Conservation (phyloP, 2,888 invertebrate genomes). For the Trichopria drosophilae region DNA sequence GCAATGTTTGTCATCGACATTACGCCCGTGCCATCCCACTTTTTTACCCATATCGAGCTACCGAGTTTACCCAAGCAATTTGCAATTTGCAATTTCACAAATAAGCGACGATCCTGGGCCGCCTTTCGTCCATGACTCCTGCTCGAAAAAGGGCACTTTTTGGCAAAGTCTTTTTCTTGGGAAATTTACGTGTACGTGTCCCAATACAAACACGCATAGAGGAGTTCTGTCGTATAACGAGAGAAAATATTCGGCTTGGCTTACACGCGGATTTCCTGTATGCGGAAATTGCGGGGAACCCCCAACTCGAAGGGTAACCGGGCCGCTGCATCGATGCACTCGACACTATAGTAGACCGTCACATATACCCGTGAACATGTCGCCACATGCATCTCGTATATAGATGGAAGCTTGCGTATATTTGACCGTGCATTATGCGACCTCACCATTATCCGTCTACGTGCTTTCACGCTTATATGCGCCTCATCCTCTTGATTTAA, state of each 20-base stretch:
- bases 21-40: background rate
- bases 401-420: background rate
- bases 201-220: too few relatives aligned
- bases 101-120: too few relatives aligned
- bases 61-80: constrained; percentile 7
- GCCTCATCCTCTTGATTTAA: constrained; percentile 17
- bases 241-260: constrained; percentile 7
- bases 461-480: constrained; percentile 13
- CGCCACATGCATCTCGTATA: background rate
- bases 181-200: too few relatives aligned
- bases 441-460: constrained; percentile 27
- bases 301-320: constrained; percentile 6
- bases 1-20: too few relatives aligned
- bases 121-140: too few relatives aligned
- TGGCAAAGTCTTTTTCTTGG: too few relatives aligned
- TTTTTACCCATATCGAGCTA: constrained; percentile 4
- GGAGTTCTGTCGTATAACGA: background rate
- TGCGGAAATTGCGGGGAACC: constrained; percentile 34
- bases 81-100: too few relatives aligned
- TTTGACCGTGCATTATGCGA: constrained; percentile 20
- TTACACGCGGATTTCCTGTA: constrained; percentile 27
- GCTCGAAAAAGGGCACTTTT: too few relatives aligned
- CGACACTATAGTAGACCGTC: constrained; percentile 18
- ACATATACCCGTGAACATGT: background rate
- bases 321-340: too few relatives aligned